Percentiles rank a stretch among this genome's conserved stretches.
phyloP scores from a whole-genome alignment of 2,888 invertebrate species.

The Bugulina stolonifera region DNA sequence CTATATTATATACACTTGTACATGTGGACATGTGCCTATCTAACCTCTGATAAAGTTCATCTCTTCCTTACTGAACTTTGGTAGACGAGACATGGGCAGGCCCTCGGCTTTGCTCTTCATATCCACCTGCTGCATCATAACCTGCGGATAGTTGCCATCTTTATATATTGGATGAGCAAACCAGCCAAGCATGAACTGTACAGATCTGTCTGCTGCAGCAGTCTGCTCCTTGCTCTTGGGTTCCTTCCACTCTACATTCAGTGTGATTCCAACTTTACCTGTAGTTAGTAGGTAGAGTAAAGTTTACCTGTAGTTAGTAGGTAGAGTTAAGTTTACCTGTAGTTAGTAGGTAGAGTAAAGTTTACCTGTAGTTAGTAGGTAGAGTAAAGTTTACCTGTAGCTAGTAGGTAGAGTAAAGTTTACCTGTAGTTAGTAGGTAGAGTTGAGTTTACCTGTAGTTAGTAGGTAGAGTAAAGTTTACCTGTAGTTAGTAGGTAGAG shows the following conservation, averaged over 20 bases:
- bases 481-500: no score
- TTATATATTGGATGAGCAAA: slow-evolving; percentile 29
- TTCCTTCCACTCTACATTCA: slow-evolving; percentile 31
- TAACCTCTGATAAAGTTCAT: slow-evolving; percentile 16
- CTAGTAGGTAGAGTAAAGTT: no score
- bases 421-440: no score
- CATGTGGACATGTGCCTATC: no score
- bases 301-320: not conserved
- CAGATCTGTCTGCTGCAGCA: slow-evolving; percentile 29
- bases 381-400: no score
- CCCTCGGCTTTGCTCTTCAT: slow-evolving; percentile 24
- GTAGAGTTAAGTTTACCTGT: not conserved
- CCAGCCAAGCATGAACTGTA: slow-evolving; percentile 30
- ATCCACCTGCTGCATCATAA: slow-evolving; percentile 29
- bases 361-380: no score
- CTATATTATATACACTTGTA: no score
- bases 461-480: no score
- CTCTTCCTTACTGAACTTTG: not conserved
- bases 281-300: no score
- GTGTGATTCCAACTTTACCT: slow-evolving; percentile 32
- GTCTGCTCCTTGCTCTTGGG: slow-evolving; percentile 28
- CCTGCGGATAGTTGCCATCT: slow-evolving; percentile 30
- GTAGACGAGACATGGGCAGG: not conserved
- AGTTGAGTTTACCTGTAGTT: no score
- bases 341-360: no score